These are phyloP conservation scores for Metalampra italica DNA, from an alignment of 2,888 invertebrate species.

Conservation along the genomic window DNA sequence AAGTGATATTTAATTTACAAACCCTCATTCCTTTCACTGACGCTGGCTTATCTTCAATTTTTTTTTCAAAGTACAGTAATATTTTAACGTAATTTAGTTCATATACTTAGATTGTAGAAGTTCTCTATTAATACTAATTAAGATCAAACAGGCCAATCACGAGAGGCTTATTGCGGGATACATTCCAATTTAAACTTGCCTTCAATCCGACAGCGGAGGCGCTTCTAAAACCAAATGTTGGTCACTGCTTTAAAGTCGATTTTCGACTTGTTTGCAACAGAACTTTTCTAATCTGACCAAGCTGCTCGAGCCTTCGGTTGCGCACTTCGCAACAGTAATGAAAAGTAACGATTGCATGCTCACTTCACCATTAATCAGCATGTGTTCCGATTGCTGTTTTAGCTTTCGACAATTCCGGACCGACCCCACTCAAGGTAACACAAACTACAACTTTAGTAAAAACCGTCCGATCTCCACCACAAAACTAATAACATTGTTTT, in stretches of 20 bases:
- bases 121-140: slow-evolving; percentile 76
- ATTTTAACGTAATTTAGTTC: slow-evolving; percentile 35
- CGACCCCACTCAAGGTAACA: too few species aligned
- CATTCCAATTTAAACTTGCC: slow-evolving; percentile 78
- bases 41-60: neutral
- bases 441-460: too few species aligned
- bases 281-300: slow-evolving; percentile 77
- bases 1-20: slow-evolving; percentile 17
- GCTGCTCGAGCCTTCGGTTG: slow-evolving; percentile 57
- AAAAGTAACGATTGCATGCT: slow-evolving; percentile 77
- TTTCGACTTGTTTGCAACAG: slow-evolving; percentile 66
- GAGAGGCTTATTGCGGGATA: slow-evolving; percentile 75
- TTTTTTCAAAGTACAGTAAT: slow-evolving; percentile 1
- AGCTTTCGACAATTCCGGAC: slow-evolving; percentile 13
- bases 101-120: slow-evolving; percentile 47
- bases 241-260: slow-evolving; percentile 73
- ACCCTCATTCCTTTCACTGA: neutral
- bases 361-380: slow-evolving; percentile 71
- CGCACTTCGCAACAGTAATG: slow-evolving; percentile 75
- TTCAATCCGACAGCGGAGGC: slow-evolving; percentile 60
- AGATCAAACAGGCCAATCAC: slow-evolving; percentile 76
- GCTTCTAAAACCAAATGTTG: slow-evolving; percentile 75
- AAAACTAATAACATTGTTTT: too few species aligned
- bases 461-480: too few species aligned
- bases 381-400: slow-evolving; percentile 35